Evolutionary conservation across 2,888 invertebrate genomes (phyloP).

Genomic region (Entomobrya multifasciata): DNA sequence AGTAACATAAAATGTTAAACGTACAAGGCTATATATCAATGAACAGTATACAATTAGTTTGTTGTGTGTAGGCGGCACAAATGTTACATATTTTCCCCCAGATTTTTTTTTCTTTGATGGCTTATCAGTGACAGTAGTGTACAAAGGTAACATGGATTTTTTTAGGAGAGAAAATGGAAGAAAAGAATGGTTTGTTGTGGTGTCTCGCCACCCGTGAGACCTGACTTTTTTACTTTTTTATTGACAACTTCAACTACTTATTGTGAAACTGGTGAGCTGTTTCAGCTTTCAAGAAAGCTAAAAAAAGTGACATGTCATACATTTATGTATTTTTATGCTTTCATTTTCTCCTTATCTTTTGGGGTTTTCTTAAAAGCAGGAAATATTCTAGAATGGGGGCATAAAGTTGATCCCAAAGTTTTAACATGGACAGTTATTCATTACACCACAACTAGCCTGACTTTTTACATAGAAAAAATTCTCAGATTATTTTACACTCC

Average conservation of each 20-base stretch:
- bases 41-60: not conserved
- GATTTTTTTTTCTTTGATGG: not conserved
- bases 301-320: not conserved
- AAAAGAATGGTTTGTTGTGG: conserved; percentile 69
- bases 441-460: not conserved
- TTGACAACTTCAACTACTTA: conserved; percentile 27
- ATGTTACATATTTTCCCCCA: not conserved
- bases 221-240: conserved; percentile 58
- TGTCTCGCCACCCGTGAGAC: conserved; percentile 65
- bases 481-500: conserved; percentile 64
- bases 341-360: not conserved
- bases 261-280: not conserved
- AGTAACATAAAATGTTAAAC: conserved; percentile 33
- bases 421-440: not conserved
- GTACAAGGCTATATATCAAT: conserved; percentile 26
- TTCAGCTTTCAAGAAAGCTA: not conserved
- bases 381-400: not conserved
- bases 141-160: too few species aligned
- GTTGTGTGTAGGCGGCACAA: conserved; percentile 1
- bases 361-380: not conserved
- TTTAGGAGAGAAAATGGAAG: conserved; percentile 24
- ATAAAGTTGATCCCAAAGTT: not conserved
- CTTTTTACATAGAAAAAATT: conserved; percentile 8
- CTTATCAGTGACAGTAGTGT: conserved; percentile 12
- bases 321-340: not conserved